Base-by-base conservation (phyloP, 2,113 vertebrate species). In the Mustela lutreola region DNA sequence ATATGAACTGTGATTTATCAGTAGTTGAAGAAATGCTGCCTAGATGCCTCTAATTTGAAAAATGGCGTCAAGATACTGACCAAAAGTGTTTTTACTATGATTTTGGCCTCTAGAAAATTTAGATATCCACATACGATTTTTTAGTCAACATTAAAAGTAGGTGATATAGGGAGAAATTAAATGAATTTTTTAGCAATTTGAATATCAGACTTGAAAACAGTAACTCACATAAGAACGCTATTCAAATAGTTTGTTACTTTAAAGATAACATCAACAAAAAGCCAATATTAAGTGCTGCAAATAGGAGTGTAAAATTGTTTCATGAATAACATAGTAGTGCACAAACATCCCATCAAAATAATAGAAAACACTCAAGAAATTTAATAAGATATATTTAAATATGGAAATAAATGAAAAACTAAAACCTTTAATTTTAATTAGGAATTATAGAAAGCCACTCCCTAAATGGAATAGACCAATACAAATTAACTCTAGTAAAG, bases 171-270 rank as follows among this genome's bases (percentile, higher is more conserved):
- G 24, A 91, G 9, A 96, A 73, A 84, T 53, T 12, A 71, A 95
- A 28, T 70, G 65, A n/a, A 33, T 88, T 75, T 80, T 96, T 96
- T 50, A 96, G 8, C 12, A 75, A 56, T 71, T 83, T 90, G 39
- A 48, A 92, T 78, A 83, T 63, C 56, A 96, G 33, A 50, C 1
- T 73, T 87, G n/a, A 21, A 83, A 63, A 87, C 31, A 9, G n/a
- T 53, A 90, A 79, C 21, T 39, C 7, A 71, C 36, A 31, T 14
- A 92, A 42, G 2, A 70, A 95, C 82, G 11, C 16, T 62, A 83
- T 82, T 87, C 28, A 83, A 95, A 88, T 82, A 16, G 11, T 50
- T 85, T 96, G 62, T 93, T 91, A 48, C 60, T 75, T 93, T 93
- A 10, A 89, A 93, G 75, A 91, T 60, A 87, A 73, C 4, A 79